Percentiles rank a stretch among this genome's conserved stretches.
Conservation (phyloP, 2,797 vertebrate genomes). For the Oreochromis grahami region DNA sequence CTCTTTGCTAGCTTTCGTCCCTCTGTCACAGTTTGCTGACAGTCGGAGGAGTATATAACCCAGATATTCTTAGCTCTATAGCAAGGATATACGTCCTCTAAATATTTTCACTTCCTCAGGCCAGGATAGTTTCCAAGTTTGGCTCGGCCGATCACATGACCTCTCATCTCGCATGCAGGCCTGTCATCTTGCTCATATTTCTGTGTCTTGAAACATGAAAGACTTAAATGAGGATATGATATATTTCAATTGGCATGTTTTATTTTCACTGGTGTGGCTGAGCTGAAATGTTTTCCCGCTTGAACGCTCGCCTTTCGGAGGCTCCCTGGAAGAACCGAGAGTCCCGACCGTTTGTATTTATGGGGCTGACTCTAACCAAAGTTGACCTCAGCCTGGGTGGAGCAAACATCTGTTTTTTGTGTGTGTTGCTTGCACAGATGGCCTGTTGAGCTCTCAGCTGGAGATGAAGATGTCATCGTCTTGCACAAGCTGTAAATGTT, state of each 20-base stretch:
- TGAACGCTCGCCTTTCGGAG: neutral
- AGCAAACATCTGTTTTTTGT: constrained; percentile 60
- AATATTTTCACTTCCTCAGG: constrained; percentile 20
- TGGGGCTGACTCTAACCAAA: neutral
- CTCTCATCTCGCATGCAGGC: neutral
- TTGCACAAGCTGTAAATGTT: constrained; percentile 1
- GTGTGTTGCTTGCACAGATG: constrained; percentile 24
- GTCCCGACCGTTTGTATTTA: constrained; percentile 13
- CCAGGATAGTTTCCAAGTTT: neutral
- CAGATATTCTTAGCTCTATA: neutral
- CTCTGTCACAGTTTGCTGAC: neutral
- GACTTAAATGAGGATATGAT: neutral
- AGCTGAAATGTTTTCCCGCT: constrained; percentile 8
- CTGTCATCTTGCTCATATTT: neutral
- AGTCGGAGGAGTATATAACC: neutral
- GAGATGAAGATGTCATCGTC: constrained; percentile 31
- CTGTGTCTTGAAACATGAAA: neutral
- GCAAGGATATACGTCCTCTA: neutral
- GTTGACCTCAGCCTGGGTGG: constrained; percentile 58
- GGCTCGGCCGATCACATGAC: neutral
- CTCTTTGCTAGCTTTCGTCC: neutral
- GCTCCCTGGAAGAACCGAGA: neutral
- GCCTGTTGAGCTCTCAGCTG: neutral
- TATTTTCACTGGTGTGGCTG: constrained; percentile 3
- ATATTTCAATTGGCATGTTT: neutral